A percentile compares a stretch with the other conserved stretches of the same genome.
Evolutionary conservation across 1,140 invertebrate species (phyloP).

Genomic region (Formica selysi): DNA sequence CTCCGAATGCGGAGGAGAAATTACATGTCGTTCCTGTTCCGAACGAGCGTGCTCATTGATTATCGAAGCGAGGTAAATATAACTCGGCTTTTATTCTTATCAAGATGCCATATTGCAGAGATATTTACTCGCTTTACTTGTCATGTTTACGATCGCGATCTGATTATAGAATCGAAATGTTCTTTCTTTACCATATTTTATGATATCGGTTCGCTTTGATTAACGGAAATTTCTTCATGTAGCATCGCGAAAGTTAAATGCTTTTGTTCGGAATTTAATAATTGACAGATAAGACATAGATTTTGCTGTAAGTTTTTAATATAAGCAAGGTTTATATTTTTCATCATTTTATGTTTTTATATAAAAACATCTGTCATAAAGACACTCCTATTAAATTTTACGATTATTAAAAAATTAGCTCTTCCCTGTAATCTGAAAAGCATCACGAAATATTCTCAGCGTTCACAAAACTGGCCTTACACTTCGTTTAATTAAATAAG

Average conservation of each 20-base stretch:
- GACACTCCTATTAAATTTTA: background rate
- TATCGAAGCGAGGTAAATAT: background rate
- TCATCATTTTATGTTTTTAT: background rate
- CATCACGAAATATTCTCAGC: background rate
- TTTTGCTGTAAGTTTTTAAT: background rate
- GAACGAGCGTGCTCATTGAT: slow-evolving; percentile 17
- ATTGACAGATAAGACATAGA: background rate
- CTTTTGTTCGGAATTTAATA: background rate
- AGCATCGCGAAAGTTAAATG: background rate
- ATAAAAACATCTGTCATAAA: background rate
- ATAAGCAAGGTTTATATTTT: background rate
- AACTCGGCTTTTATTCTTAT: slow-evolving; percentile 11
- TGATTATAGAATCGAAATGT: slow-evolving; percentile 10
- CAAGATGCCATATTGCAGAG: slow-evolving; percentile 7
- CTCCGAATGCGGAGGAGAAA: background rate
- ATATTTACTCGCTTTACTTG: slow-evolving; percentile 5
- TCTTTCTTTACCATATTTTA: background rate
- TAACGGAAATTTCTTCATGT: background rate
- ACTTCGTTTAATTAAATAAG: slow-evolving; percentile 49
- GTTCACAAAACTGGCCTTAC: background rate
- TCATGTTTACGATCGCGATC: background rate
- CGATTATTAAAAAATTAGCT: slow-evolving; percentile 5
- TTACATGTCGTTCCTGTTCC: slow-evolving; percentile 9
- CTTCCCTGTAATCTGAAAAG: background rate
- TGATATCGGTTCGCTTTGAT: background rate